Conservation (phyloP, 2,113 vertebrate species). For the Trogon surrucura region DNA sequence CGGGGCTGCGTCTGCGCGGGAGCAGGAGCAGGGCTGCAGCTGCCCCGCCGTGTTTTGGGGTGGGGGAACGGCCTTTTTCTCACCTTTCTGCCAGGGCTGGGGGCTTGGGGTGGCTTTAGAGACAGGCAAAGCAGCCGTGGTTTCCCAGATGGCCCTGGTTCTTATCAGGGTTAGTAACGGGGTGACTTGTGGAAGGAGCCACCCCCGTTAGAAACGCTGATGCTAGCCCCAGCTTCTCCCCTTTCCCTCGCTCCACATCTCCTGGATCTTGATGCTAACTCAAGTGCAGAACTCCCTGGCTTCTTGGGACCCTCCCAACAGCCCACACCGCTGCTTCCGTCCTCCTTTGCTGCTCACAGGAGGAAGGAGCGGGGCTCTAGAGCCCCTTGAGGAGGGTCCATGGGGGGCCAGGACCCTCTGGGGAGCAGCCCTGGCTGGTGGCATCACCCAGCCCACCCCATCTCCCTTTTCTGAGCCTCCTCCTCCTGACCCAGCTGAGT, state of each 20-base stretch:
- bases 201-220: slow-evolving; percentile 16
- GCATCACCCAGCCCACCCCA: rapidly evolving
- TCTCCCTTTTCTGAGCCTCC: background rate
- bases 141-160: background rate
- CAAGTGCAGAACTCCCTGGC: background rate
- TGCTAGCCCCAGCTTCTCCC: background rate
- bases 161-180: background rate
- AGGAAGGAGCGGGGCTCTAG: background rate
- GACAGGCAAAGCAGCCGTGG: background rate
- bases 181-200: background rate
- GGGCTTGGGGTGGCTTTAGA: background rate
- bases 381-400: background rate
- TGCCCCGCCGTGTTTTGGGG: rapidly evolving
- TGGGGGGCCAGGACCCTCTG: rapidly evolving
- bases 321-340: background rate
- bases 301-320: background rate
- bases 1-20: background rate
- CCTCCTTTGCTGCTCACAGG: background rate
- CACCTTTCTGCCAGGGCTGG: background rate
- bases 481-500: background rate
- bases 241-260: background rate
- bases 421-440: background rate
- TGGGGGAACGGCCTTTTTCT: background rate
- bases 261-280: background rate
- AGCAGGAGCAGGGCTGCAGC: background rate